Evolutionary conservation across 2,888 invertebrate species (phyloP), one percentile per base, ranked within the genome.

Genomic region (Quadriops clusia): DNA sequence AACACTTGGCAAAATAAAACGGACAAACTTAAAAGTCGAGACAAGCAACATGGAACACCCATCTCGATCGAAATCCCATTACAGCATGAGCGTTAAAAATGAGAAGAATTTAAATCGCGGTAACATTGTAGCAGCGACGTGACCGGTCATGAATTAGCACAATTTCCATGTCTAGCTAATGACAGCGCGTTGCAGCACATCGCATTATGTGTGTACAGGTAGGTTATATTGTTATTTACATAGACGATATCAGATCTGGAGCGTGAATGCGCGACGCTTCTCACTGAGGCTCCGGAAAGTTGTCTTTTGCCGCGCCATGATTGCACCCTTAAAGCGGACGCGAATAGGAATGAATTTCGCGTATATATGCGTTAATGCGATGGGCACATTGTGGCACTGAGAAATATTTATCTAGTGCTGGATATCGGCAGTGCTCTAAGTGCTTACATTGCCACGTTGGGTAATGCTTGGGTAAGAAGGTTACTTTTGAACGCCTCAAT

Each of bases 11-110:
- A n/a, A n/a, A 37, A 42, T 38, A 37, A 42, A 45, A 45, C 45
- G 50, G 51, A 52, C 50, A 51, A 50, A 50, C 47, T 46, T n/a
- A 45, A 49, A 45, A 20, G 43, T 33, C 38, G 40, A 40, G 52
- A 47, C 50, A 46, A 45, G 44, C 42, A 47, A 51, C 51, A 51
- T 41, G 49, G 52, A 50, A 53, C 53, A 51, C 53, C 52, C 52
- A 53, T 52, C 51, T 51, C 45, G 51, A 49, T 51, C 47, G 50
- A 48, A 50, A 52, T 51, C 50, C 50, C 47, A 51, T 51, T 50
- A 49, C 45, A 34, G 42, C 35, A 37, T 32, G 45, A 48, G 50
- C 50, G 46, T 49, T 50, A 49, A 50, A 50, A 52, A 51, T 43
- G 46, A 36, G 34, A 45, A 45, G 52, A 52, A 51, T 49, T 51